Percentiles rank a stretch among this genome's conserved stretches.
Conservation (phyloP, 2,113 vertebrate genomes). For the Otus sunia region DNA sequence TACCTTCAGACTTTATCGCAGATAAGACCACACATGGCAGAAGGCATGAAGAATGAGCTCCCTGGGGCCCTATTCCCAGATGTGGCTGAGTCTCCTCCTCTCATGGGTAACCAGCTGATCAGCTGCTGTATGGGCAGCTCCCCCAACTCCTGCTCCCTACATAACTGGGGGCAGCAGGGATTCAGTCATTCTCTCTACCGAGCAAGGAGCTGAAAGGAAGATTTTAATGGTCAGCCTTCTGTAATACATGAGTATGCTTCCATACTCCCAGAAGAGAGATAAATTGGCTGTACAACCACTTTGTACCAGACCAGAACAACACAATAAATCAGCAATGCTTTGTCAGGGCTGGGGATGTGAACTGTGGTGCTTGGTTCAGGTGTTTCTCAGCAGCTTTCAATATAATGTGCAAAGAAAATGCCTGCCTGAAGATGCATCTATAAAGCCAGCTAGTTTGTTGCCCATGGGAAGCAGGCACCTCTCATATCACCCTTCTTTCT, state of each 20-base stretch:
- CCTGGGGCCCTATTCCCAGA: background rate
- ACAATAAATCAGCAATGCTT: background rate
- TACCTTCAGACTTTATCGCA: background rate
- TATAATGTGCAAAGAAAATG: background rate
- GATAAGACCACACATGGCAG: slow-evolving; percentile 5
- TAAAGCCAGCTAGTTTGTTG: background rate
- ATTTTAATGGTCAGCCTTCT: background rate
- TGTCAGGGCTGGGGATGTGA: background rate
- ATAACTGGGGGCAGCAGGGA: background rate
- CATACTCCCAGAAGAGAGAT: background rate
- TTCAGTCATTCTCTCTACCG: background rate
- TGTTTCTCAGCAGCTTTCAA: background rate
- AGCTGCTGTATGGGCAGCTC: background rate
- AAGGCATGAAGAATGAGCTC: background rate
- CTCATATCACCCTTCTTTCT: background rate
- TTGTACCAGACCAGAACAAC: background rate
- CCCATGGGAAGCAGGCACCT: background rate
- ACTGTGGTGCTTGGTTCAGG: background rate
- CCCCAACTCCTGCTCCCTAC: background rate
- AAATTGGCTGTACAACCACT: background rate
- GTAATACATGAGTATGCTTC: background rate
- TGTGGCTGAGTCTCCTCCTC: background rate
- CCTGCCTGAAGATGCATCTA: background rate
- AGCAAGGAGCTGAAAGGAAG: background rate
- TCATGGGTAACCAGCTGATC: background rate